Evolutionary conservation across 2,888 invertebrate genomes (phyloP).

Genomic region (Chydorus sphaericus): DNA sequence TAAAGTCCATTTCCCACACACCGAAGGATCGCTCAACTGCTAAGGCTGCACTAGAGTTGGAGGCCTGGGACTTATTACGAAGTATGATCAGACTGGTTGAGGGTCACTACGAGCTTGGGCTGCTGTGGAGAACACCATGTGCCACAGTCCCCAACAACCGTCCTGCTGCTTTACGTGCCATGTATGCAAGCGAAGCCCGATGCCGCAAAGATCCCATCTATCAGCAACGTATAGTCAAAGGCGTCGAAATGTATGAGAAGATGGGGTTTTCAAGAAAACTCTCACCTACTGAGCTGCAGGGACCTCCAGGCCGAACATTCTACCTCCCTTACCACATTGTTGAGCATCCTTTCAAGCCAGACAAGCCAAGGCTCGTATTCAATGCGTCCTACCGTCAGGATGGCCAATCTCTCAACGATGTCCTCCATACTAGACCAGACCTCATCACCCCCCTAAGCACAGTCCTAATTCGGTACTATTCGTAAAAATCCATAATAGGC

Average conservation of each 20-base stretch:
- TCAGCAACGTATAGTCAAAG: neutral
- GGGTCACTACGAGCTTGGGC: constrained; percentile 9
- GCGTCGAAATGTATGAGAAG: neutral
- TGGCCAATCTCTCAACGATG: neutral
- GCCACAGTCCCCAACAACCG: neutral
- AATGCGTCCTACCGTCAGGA: constrained; percentile 17
- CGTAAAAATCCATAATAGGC: too few relatives aligned
- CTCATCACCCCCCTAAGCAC: neutral
- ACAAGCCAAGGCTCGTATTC: constrained; percentile 18
- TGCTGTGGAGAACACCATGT: neutral
- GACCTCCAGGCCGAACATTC: neutral
- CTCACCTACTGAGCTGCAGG: neutral
- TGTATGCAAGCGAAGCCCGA: neutral
- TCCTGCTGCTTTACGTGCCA: neutral
- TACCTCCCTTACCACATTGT: constrained; percentile 9
- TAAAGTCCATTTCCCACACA: neutral
- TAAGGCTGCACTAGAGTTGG: neutral
- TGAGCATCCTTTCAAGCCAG: constrained; percentile 12
- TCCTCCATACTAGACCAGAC: neutral
- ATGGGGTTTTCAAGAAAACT: neutral
- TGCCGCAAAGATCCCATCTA: neutral
- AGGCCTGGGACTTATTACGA: neutral
- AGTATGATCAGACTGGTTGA: neutral
- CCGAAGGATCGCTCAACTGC: neutral
- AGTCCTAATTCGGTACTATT: neutral